phyloP scores from a whole-genome alignment of 2,113 vertebrate genomes.

The Psammodynastes pulverulentus region DNA sequence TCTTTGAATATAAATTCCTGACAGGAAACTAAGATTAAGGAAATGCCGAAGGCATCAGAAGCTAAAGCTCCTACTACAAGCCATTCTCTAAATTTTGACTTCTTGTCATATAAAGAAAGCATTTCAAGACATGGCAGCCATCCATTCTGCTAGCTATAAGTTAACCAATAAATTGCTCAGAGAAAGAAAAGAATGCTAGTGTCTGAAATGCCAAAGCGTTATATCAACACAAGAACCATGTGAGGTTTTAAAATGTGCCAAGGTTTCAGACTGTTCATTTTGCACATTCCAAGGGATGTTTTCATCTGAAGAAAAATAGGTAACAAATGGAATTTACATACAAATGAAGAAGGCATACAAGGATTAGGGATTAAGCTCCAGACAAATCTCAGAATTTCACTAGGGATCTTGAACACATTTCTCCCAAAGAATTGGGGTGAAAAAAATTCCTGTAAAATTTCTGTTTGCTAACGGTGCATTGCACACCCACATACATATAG shows the following conservation, averaged over 20 bases:
- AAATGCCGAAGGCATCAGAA: slow-evolving; percentile 3
- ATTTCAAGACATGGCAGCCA: slow-evolving; percentile 16
- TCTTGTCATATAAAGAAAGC: not conserved
- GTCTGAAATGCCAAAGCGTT: slow-evolving; percentile 27
- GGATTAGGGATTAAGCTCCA: not conserved
- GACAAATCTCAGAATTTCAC: not conserved
- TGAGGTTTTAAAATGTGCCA: slow-evolving; percentile 16
- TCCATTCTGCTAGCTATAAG: not conserved
- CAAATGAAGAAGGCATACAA: not conserved
- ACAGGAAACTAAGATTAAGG: slow-evolving; percentile 10
- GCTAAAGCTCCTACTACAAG: slow-evolving; percentile 5
- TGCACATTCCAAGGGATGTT: not conserved
- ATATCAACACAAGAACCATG: slow-evolving; percentile 8
- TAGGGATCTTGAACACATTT: not conserved
- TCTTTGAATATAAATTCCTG: not conserved
- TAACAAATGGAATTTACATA: slow-evolving; percentile 14
- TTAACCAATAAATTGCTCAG: slow-evolving; percentile 4
- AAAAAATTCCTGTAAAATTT: not conserved
- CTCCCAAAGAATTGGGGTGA: not conserved
- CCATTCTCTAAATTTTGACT: slow-evolving; percentile 21
- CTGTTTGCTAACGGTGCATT: not conserved
- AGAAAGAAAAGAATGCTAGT: not conserved
- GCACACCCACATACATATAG: not conserved
- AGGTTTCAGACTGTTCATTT: not conserved
- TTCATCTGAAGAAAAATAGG: not conserved